Conservation (phyloP, 2,888 invertebrate genomes). For the Synanthedon vespiformis region DNA sequence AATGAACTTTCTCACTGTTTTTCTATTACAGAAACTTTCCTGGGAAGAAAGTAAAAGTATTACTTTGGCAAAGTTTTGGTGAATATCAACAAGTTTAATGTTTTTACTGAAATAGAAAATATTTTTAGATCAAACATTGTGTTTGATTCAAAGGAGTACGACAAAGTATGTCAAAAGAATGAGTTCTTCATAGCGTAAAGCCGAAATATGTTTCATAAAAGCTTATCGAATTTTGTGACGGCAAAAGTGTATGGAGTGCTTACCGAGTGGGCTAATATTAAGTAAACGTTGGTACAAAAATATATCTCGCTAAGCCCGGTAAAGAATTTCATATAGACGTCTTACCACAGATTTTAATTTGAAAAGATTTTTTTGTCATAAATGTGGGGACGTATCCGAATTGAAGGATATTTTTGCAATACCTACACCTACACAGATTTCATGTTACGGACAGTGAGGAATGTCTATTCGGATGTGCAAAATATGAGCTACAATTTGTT, state of each 20-base stretch:
- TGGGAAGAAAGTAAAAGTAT: neutral
- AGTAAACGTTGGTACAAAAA: neutral
- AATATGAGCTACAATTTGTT: no score
- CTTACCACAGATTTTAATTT: neutral
- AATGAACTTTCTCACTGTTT: no score
- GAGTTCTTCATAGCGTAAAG: constrained; percentile 2
- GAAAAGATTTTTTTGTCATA: neutral
- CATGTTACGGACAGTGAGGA: no score
- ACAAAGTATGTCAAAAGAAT: constrained; percentile 8
- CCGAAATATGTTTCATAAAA: constrained; percentile 12
- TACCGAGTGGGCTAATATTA: neutral
- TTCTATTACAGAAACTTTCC: neutral
- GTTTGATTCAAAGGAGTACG: constrained; percentile 4
- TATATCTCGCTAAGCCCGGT: neutral
- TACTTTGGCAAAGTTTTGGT: neutral
- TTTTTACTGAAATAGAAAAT: neutral
- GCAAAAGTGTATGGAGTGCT: constrained; percentile 4
- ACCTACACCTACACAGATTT: no score
- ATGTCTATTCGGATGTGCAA: no score
- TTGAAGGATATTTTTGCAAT: no score
- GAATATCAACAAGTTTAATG: neutral
- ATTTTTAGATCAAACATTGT: constrained; percentile 12
- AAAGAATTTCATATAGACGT: neutral
- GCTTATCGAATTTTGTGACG: constrained; percentile 11
- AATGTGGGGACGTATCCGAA: no score